Percentiles rank a stretch among this genome's conserved stretches.
Evolutionary conservation across 2,888 invertebrate genomes (phyloP).

Genomic region (Chrysodeixis includens): DNA sequence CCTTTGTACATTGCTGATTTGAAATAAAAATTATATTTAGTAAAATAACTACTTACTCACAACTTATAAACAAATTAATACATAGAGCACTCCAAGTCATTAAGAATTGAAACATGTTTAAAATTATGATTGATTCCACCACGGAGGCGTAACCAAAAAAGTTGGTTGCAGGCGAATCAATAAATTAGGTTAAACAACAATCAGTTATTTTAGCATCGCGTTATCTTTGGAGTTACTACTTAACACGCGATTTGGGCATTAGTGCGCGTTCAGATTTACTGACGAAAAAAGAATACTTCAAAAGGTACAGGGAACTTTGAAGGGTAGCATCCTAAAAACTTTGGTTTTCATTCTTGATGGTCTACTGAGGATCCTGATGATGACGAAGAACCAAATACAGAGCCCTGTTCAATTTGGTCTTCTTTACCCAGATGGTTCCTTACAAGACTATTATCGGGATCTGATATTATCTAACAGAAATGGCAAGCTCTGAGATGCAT

Average conservation of each 20-base stretch:
- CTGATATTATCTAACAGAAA: too few relatives aligned
- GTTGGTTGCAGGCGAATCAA: slow-evolving; percentile 58
- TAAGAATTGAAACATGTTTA: slow-evolving; percentile 8
- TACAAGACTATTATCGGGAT: too few relatives aligned
- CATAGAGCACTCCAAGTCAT: not conserved
- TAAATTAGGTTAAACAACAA: slow-evolving; percentile 62
- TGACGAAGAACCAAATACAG: too few relatives aligned
- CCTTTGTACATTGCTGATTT: too few relatives aligned
- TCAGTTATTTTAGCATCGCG: slow-evolving; percentile 69
- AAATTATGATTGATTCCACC: slow-evolving; percentile 43
- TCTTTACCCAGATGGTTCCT: too few relatives aligned
- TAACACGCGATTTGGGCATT: slow-evolving; percentile 69
- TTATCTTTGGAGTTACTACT: slow-evolving; percentile 46
- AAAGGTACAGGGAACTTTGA: not conserved
- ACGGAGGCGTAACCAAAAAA: slow-evolving; percentile 44
- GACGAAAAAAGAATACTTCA: not conserved
- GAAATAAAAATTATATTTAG: too few relatives aligned
- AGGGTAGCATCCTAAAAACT: not conserved
- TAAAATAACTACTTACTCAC: not conserved
- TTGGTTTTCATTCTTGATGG: not conserved
- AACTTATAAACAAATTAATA: not conserved
- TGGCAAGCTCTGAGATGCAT: too few relatives aligned
- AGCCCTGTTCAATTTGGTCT: too few relatives aligned
- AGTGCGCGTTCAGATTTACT: slow-evolving; percentile 56
- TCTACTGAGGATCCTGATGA: too few relatives aligned